phyloP scores from a whole-genome alignment of 2,888 invertebrate species.

The Apoda limacodes region DNA sequence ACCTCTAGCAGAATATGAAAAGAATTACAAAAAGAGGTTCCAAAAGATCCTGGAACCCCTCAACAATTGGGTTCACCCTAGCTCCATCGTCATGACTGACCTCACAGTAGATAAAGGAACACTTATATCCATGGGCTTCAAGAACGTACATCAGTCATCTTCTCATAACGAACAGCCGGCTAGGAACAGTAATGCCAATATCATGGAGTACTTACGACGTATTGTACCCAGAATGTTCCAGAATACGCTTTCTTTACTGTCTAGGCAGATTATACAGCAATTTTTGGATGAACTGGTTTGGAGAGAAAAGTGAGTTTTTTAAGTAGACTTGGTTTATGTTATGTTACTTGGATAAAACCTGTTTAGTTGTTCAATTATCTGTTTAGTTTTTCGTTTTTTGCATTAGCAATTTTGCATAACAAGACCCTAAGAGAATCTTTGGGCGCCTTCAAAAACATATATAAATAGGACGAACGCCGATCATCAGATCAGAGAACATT shows the following conservation, averaged over 20 bases:
- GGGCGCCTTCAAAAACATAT: too few relatives aligned
- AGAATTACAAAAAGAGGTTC: slow-evolving; percentile 84
- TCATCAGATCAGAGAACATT: too few relatives aligned
- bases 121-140: slow-evolving; percentile 82
- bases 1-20: slow-evolving; percentile 81
- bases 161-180: slow-evolving; percentile 52
- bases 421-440: too few relatives aligned
- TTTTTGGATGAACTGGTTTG: slow-evolving; percentile 91
- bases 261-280: slow-evolving; percentile 89
- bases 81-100: slow-evolving; percentile 84
- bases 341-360: too few relatives aligned
- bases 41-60: slow-evolving; percentile 86
- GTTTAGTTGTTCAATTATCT: too few relatives aligned
- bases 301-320: slow-evolving; percentile 75
- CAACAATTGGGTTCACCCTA: slow-evolving; percentile 81
- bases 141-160: slow-evolving; percentile 76
- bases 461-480: too few relatives aligned
- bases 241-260: slow-evolving; percentile 84
- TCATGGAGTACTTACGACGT: slow-evolving; percentile 88
- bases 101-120: slow-evolving; percentile 86
- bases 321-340: too few relatives aligned
- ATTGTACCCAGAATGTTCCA: slow-evolving; percentile 93
- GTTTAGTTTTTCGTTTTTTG: too few relatives aligned
- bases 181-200: slow-evolving; percentile 76
- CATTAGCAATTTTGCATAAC: too few relatives aligned